These are phyloP conservation scores for Tympanoctomys barrerae DNA, from an alignment of 2,797 vertebrate genomes.

Conservation along the genomic window DNA sequence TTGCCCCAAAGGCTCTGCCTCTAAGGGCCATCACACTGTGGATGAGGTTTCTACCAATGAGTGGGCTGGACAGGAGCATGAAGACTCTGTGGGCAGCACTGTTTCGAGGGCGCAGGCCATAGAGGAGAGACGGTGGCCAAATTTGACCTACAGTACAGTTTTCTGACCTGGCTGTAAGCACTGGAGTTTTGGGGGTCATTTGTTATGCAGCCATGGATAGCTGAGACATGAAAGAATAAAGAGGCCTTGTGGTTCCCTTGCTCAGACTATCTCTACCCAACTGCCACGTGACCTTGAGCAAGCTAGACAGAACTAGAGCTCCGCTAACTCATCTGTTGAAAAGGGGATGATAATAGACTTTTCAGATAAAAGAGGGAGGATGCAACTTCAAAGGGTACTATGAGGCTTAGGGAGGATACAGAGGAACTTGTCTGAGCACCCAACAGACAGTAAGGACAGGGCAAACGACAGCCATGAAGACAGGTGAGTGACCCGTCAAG, in stretches of 20 bases:
- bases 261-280: background rate
- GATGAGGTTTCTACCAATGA: background rate
- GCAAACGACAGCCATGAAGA: background rate
- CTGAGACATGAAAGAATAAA: background rate
- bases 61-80: background rate
- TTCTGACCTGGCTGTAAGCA: background rate
- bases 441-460: background rate
- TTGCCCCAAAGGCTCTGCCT: background rate
- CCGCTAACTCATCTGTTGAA: background rate
- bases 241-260: background rate
- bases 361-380: background rate
- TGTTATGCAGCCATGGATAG: background rate
- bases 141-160: background rate
- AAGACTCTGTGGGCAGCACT: background rate
- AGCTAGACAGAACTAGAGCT: background rate
- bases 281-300: background rate
- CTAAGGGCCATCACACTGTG: background rate
- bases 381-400: fast-evolving
- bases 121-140: background rate
- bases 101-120: background rate
- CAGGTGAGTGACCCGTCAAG: fast-evolving
- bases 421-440: background rate
- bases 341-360: background rate
- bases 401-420: background rate
- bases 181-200: background rate